A percentile compares a stretch with the other conserved stretches of the same genome.
Conservation (phyloP, 1,140 invertebrate species). For the Solenopsis invicta region DNA sequence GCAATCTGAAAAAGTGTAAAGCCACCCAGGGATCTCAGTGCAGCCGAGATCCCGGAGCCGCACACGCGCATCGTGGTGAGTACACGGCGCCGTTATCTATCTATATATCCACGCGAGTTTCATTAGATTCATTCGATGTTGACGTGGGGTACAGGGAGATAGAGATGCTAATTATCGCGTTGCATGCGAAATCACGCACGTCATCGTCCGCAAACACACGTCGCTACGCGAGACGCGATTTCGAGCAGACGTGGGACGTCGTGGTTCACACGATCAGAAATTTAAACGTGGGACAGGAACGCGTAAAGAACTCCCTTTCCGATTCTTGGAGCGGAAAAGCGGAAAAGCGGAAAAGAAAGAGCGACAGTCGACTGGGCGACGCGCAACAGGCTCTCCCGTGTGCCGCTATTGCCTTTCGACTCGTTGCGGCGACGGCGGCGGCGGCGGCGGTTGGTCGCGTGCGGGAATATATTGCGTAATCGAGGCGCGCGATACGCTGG, state of each 20-base stretch:
- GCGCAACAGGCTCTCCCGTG: constrained; percentile 56
- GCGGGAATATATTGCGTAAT: neutral
- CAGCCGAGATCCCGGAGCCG: constrained; percentile 4
- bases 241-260: too few species aligned
- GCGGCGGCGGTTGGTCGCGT: too few species aligned
- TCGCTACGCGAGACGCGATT: neutral
- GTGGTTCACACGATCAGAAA: too few species aligned
- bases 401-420: constrained; percentile 46
- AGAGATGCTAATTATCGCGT: neutral
- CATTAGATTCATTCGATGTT: neutral
- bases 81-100: neutral
- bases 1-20: constrained; percentile 49
- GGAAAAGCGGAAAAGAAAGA: neutral
- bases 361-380: constrained; percentile 54
- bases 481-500: neutral
- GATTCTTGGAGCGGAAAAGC: neutral
- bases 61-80: constrained; percentile 29
- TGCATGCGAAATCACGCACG: neutral
- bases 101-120: neutral
- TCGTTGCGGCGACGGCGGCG: too few species aligned
- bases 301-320: neutral
- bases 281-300: neutral
- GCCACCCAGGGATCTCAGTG: constrained; percentile 52
- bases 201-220: neutral
- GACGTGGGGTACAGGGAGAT: neutral